A percentile compares a stretch with the other conserved stretches of the same genome.
These are phyloP conservation scores for Meteorus sp. DNA, from an alignment of 1,140 invertebrate genomes.

Conservation along the genomic window DNA sequence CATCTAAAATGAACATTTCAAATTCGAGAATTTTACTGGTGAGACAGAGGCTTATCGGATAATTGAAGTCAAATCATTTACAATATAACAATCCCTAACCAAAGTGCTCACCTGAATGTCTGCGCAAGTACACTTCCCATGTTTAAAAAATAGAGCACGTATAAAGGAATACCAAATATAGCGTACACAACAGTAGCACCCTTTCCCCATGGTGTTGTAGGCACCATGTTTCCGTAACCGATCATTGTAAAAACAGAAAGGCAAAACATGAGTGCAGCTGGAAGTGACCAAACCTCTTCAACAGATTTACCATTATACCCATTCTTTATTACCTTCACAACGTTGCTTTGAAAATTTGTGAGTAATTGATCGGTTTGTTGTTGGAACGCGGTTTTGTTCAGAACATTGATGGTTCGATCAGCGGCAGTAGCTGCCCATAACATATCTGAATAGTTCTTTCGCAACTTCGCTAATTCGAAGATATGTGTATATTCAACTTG, in stretches of 20 bases:
- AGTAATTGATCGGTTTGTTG: slow-evolving; percentile 68
- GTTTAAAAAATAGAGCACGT: slow-evolving; percentile 86
- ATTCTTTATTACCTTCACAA: slow-evolving; percentile 68
- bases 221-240: slow-evolving; percentile 93
- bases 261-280: slow-evolving; percentile 58
- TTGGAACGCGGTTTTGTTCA: slow-evolving; percentile 75
- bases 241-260: slow-evolving; percentile 90
- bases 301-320: slow-evolving; percentile 78
- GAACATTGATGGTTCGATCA: slow-evolving; percentile 65
- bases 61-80: background rate
- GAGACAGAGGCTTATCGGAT: no score
- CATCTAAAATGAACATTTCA: slow-evolving; percentile 56
- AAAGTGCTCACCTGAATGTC: slow-evolving; percentile 61
- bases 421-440: slow-evolving; percentile 76
- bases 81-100: no score
- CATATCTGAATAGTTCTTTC: slow-evolving; percentile 62
- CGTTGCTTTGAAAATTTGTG: slow-evolving; percentile 69
- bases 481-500: slow-evolving; percentile 64
- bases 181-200: slow-evolving; percentile 91
- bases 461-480: slow-evolving; percentile 54
- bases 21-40: background rate
- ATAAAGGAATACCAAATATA: slow-evolving; percentile 91
- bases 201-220: slow-evolving; percentile 88
- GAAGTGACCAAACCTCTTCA: slow-evolving; percentile 75
- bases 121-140: slow-evolving; percentile 84